Conservation (phyloP, 2,888 invertebrate species). For the Caenorhabditis sp. region DNA sequence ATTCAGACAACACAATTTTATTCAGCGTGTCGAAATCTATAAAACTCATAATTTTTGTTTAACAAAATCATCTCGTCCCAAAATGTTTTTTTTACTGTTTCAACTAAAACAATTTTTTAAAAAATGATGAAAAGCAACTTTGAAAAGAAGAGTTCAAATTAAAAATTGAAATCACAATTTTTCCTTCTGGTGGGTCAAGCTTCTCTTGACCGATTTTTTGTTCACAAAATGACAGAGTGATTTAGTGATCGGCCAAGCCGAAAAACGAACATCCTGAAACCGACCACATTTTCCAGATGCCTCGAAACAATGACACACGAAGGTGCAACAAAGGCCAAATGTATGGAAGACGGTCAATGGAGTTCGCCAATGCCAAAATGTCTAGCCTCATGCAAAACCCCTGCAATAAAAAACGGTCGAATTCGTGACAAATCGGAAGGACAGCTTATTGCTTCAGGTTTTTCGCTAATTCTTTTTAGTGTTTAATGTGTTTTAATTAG, state of each 20-base stretch:
- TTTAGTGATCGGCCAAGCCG: too few species aligned
- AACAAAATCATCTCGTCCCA: too few species aligned
- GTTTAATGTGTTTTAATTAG: slow-evolving; percentile 14
- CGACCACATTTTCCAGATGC: slow-evolving; percentile 90
- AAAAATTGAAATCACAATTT: too few species aligned
- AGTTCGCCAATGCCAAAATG: slow-evolving; percentile 90
- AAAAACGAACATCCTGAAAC: slow-evolving; percentile 77
- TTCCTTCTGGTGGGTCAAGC: too few species aligned
- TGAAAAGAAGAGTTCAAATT: too few species aligned
- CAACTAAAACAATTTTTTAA: too few species aligned
- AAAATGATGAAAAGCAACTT: too few species aligned
- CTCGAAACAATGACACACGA: slow-evolving; percentile 77
- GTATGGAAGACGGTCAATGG: slow-evolving; percentile 93
- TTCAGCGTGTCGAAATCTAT: background rate
- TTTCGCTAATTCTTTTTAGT: background rate
- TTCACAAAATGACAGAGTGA: too few species aligned
- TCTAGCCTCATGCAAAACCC: slow-evolving; percentile 82
- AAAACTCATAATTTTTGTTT: too few species aligned
- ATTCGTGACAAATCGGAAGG: slow-evolving; percentile 70
- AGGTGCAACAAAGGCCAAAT: slow-evolving; percentile 77
- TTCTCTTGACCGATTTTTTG: too few species aligned
- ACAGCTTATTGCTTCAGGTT: slow-evolving; percentile 75
- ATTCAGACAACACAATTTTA: background rate
- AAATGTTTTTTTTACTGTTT: too few species aligned
- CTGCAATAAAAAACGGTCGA: slow-evolving; percentile 54